Base-by-base conservation (phyloP, 2,113 vertebrate genomes). In the Hypanus sabinus region DNA sequence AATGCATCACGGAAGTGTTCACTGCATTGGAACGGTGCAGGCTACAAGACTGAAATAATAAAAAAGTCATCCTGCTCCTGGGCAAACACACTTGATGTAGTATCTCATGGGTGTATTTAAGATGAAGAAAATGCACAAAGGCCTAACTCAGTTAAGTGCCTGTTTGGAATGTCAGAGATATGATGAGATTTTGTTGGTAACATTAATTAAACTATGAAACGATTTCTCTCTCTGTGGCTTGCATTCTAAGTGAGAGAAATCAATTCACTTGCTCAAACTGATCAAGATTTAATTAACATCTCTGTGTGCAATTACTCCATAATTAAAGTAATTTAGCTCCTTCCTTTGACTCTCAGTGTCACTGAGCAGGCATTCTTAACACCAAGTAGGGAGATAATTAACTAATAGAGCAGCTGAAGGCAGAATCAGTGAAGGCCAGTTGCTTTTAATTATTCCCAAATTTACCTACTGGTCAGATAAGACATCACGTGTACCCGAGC, bases 231-330 rank as follows among this genome's bases (percentile, higher is more conserved):
- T 96, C 96, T 96, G 96, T 94, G 94, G 96, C 96, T 95, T 97
- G 97, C 96, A 97, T 98, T 98, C 97, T 97, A 97, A 97, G 97
- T 97, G 97, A 97, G 97, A 98, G 97, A 98, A 98, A 98, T 99
- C 98, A 98, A 97, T 97, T 97, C 98, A 97, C 97, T 98, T 98
- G 98, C 97, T 98, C 98, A 97, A 98, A 99, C 97, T 98, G 98
- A 99, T 99, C 97, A 98, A 98, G 98, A 98, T 99, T 99, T 99
- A 99, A 99, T 99, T 99, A 98, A 97, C 98, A 97, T 97, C 97
- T 97, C 97, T 98, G 97, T 97, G 97, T 96, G 97, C 98, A 98
- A 98, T 98, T 98, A 99, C 98, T 98, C 97, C 96, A 96, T 98
- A 98, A 99, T 99, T 99, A 99, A 98, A 98, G 98, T 98, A 96